A percentile compares a stretch with the other conserved stretches of the same genome.
Evolutionary conservation across 2,888 invertebrate species (phyloP).

Genomic region (Limnephilus lunatus): DNA sequence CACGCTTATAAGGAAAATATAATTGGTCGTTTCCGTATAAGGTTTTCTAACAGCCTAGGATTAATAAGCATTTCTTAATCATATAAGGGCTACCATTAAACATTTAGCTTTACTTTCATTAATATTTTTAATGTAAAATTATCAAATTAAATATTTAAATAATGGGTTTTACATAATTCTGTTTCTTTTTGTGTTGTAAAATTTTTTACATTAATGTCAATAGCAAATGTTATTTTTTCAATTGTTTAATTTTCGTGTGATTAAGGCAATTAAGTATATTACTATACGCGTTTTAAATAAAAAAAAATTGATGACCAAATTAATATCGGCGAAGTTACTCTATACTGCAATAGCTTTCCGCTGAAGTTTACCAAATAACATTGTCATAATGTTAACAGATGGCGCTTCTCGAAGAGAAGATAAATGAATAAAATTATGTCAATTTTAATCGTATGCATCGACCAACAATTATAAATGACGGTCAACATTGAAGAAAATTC

Average conservation of each 20-base stretch:
- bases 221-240: not conserved
- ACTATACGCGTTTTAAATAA: too few relatives aligned
- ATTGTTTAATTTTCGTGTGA: too few relatives aligned
- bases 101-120: not conserved
- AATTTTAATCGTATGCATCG: too few relatives aligned
- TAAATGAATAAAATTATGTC: not conserved
- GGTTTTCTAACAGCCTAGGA: not conserved
- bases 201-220: not conserved
- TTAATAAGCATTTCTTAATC: too few relatives aligned
- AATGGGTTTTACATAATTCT: not conserved
- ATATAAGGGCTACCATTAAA: not conserved
- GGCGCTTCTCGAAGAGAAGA: not conserved
- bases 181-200: not conserved
- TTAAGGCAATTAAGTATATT: not conserved
- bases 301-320: not conserved
- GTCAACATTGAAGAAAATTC: not conserved
- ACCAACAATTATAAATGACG: too few relatives aligned
- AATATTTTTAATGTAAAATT: not conserved
- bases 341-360: not conserved
- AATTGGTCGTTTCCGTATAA: not conserved
- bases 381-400: not conserved
- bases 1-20: not conserved
- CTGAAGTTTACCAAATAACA: not conserved
- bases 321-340: not conserved
- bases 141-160: not conserved